A percentile compares a stretch with the other conserved stretches of the same genome.
Evolutionary conservation across 1,140 invertebrate species (phyloP).

Genomic region (Ganaspis sp.): DNA sequence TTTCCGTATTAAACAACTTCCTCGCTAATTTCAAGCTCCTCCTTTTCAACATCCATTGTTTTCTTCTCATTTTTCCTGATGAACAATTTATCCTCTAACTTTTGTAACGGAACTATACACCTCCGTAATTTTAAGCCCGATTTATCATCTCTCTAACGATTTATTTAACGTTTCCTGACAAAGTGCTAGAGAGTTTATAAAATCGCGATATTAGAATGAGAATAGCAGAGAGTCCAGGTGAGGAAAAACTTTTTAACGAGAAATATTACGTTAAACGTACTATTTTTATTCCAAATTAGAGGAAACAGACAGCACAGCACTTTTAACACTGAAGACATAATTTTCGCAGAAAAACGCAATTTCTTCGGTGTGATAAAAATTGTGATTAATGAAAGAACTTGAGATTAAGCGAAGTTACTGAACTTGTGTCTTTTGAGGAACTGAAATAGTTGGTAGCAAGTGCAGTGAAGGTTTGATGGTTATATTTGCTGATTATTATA

Average conservation of each 20-base stretch:
- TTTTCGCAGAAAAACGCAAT: neutral
- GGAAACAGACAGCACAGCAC: conserved; percentile 3
- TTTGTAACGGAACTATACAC: conserved; percentile 4
- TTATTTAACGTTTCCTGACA: neutral
- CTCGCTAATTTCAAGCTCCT: conserved; percentile 58
- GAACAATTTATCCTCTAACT: conserved; percentile 31
- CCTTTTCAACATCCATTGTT: conserved; percentile 31
- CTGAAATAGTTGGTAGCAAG: neutral
- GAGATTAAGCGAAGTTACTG: neutral
- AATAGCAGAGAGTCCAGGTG: neutral
- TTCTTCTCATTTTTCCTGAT: conserved; percentile 26
- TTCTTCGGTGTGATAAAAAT: neutral
- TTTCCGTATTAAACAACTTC: conserved; percentile 68
- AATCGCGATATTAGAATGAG: neutral
- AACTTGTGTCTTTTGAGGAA: neutral
- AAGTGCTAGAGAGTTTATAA: neutral
- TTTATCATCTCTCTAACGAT: conserved; percentile 10
- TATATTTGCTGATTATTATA: neutral
- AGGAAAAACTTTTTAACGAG: neutral
- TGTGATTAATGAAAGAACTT: neutral
- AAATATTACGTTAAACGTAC: neutral
- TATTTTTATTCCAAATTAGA: neutral
- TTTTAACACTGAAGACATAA: neutral
- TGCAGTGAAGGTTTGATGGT: neutral
- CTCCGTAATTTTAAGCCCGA: neutral